Conservation (phyloP, 2,113 vertebrate species). For the Casuarius casuarius region DNA sequence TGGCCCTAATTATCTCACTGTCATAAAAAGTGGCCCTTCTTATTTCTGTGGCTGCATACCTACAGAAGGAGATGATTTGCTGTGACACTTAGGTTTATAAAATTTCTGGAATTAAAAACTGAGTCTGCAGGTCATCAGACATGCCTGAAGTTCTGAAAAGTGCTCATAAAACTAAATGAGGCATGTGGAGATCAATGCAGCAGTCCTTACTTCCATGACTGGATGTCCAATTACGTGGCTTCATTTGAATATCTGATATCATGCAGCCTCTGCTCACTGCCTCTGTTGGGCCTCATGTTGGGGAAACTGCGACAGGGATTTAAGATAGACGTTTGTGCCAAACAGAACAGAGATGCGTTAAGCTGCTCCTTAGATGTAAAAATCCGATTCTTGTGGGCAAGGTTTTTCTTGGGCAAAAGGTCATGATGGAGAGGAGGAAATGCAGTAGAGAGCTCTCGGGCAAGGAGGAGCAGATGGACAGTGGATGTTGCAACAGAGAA, state of each 20-base stretch:
- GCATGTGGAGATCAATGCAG: background rate
- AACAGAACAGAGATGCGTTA: background rate
- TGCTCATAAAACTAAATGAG: constrained; percentile 13
- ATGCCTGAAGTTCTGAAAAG: background rate
- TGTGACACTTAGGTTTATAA: background rate
- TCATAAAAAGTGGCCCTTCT: background rate
- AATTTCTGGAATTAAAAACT: background rate
- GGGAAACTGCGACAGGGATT: background rate
- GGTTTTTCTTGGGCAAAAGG: background rate
- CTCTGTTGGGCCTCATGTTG: background rate
- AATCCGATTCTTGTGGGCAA: background rate
- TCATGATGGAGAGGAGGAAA: background rate
- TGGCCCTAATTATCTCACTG: background rate
- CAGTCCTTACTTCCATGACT: background rate
- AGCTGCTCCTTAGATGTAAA: background rate
- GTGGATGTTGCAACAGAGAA: background rate
- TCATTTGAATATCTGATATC: background rate
- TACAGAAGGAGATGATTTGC: background rate
- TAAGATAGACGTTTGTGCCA: background rate
- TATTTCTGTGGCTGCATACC: background rate
- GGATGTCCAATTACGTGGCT: background rate
- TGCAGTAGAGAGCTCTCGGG: background rate
- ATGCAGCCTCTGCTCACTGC: background rate
- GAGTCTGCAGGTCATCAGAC: background rate
- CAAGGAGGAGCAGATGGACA: background rate